These are phyloP conservation scores for Microtus pennsylvanicus DNA, from an alignment of 2,113 vertebrate genomes.

Conservation along the genomic window DNA sequence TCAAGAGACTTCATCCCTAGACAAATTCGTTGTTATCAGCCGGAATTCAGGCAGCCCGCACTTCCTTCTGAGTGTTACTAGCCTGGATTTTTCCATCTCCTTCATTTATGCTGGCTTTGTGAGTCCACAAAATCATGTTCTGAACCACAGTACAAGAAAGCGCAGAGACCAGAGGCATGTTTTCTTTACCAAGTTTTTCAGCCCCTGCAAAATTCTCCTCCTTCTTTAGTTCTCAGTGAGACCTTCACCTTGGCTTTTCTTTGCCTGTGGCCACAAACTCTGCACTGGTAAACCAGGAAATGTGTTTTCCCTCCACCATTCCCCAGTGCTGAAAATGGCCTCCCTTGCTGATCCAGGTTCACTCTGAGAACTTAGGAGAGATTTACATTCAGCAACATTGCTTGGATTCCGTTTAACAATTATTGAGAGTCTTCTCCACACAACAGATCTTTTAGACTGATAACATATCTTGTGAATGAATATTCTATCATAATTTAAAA, in stretches of 20 bases:
- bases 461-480: not conserved
- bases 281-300: slow-evolving; percentile 55
- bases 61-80: slow-evolving; percentile 71
- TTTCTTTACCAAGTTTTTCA: slow-evolving; percentile 69
- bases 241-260: slow-evolving; percentile 35
- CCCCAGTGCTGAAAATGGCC: not conserved
- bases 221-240: slow-evolving; percentile 63
- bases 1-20: slow-evolving; percentile 77
- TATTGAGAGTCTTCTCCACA: not conserved
- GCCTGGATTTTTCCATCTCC: slow-evolving; percentile 72
- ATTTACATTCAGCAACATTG: not conserved
- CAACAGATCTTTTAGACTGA: not conserved
- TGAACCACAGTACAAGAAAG: slow-evolving; percentile 57
- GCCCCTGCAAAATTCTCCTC: not conserved
- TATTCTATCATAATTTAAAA: not conserved
- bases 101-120: slow-evolving; percentile 79
- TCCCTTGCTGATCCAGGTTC: slow-evolving; percentile 17
- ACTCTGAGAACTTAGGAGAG: slow-evolving; percentile 16
- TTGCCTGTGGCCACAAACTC: slow-evolving; percentile 50
- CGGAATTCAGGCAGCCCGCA: slow-evolving; percentile 78
- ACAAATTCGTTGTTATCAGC: slow-evolving; percentile 78
- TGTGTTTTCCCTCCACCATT: slow-evolving; percentile 45
- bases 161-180: not conserved
- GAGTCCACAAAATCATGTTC: slow-evolving; percentile 66
- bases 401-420: not conserved